Conservation (phyloP, 2,797 vertebrate genomes). For the Phataginus tricuspis region DNA sequence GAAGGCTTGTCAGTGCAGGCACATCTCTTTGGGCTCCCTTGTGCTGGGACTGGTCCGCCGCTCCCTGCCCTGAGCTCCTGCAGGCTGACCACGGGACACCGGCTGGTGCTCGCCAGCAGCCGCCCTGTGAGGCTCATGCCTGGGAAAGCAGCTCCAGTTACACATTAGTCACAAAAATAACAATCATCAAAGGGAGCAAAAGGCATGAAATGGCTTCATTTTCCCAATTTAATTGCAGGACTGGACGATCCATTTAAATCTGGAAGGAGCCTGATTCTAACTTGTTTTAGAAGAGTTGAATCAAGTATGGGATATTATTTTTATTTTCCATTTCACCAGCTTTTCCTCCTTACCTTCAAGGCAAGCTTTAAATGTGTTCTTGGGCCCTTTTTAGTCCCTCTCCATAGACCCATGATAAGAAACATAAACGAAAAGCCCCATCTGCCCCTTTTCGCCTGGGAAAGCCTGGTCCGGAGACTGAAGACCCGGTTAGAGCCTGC, state of each 20-base stretch:
- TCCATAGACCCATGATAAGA: background rate
- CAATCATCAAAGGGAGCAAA: slow-evolving; percentile 4
- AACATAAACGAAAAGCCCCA: background rate
- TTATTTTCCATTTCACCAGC: background rate
- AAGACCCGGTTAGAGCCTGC: background rate
- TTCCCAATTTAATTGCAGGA: background rate
- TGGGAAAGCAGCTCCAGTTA: background rate
- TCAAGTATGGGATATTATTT: background rate
- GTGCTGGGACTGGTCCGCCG: too few species aligned
- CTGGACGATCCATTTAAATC: background rate
- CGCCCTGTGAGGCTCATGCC: background rate
- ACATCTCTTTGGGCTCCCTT: background rate
- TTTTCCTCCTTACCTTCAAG: background rate
- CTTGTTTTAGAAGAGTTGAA: background rate
- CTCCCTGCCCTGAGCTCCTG: background rate
- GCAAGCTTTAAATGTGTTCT: background rate
- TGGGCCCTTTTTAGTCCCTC: background rate
- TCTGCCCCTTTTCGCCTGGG: background rate
- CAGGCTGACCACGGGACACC: background rate
- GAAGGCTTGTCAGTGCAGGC: background rate
- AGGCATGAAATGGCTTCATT: background rate
- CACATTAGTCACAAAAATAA: slow-evolving; percentile 42
- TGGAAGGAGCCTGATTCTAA: background rate
- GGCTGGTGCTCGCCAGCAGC: background rate
- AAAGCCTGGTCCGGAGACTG: background rate